Base-by-base conservation (phyloP, 2,797 vertebrate species). In the Linurgus olivaceus region DNA sequence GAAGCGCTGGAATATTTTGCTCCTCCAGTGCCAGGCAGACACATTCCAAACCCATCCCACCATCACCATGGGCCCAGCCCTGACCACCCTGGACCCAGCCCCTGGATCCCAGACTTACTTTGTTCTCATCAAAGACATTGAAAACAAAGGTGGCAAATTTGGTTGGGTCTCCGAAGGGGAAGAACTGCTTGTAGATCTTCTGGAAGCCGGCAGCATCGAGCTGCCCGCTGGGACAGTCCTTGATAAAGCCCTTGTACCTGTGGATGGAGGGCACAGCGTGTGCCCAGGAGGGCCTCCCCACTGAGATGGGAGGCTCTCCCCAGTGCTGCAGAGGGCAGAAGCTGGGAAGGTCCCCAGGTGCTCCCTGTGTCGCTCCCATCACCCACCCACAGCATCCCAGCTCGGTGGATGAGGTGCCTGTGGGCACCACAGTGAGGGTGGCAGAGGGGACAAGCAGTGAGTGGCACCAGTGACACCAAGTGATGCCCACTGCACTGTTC, bases 161-260 rank as follows among this genome's bases (percentile, higher is more conserved):
- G 42, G 99, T 99, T 48, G 99, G 99, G 96, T 99, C 99, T 6
- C 99, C 99, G 0, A 99, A 99, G 1, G 99, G 99, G 97, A 99
- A 99, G 97, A 99, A 99, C 89, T 99, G 99, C 95, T 99, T 99
- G 67, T 99, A 99, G 96, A 99, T 99, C 98, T 99, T 99, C 98
- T 99, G 99, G 97, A 99, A 99, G 90, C 99, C 99, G 0, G 99
- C 98, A 0, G 99, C 98, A 4, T 99, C 99, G 44, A 99, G 98
- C 98, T 99, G 99, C 59, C 99, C 99, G 2, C 99, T 99, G 63
- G 99, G 99, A 85, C 99, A 99, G 93, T 99, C 99, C 97, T 99
- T 99, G 95, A 99, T 99, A 95, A 99, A 99, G 94, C 99, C 99
- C 97, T 99, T 99, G 97, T 99, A 99, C 99, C 99, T 99, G 97